Conservation (phyloP, 2,888 invertebrate genomes). For the Sesia bembeciformis region DNA sequence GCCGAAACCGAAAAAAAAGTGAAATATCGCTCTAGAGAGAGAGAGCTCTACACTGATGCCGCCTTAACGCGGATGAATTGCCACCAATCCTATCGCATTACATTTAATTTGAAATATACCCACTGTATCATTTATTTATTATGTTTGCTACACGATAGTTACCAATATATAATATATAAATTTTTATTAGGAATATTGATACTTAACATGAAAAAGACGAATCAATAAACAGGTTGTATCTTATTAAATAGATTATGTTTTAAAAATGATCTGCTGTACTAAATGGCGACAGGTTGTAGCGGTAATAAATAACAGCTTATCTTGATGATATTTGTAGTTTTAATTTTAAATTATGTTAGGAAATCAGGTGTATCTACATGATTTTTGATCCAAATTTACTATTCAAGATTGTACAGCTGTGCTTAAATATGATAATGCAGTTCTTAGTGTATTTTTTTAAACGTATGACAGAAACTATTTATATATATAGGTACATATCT, state of each 20-base stretch:
- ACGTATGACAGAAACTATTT: too few relatives aligned
- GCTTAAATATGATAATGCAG: too few relatives aligned
- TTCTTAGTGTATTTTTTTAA: too few relatives aligned
- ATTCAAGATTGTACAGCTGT: too few relatives aligned
- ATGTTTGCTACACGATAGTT: background rate
- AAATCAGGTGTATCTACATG: too few relatives aligned
- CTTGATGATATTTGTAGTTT: slow-evolving; percentile 10
- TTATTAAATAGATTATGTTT: slow-evolving; percentile 8
- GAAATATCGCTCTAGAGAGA: slow-evolving; percentile 26
- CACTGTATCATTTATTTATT: background rate
- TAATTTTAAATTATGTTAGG: background rate
- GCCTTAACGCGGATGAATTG: slow-evolving; percentile 41
- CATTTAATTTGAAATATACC: background rate
- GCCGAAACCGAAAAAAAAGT: slow-evolving; percentile 41
- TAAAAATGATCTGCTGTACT: slow-evolving; percentile 3
- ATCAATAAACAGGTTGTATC: background rate
- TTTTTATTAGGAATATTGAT: background rate
- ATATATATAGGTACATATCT: too few relatives aligned
- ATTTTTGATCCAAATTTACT: too few relatives aligned
- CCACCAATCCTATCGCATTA: slow-evolving; percentile 19
- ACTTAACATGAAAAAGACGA: background rate
- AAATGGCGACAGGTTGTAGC: slow-evolving; percentile 8
- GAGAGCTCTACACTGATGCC: slow-evolving; percentile 19
- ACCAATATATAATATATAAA: background rate
- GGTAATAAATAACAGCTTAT: slow-evolving; percentile 10